Evolutionary conservation across 1,140 invertebrate species (phyloP).

Genomic region (Bradysia coprophila): DNA sequence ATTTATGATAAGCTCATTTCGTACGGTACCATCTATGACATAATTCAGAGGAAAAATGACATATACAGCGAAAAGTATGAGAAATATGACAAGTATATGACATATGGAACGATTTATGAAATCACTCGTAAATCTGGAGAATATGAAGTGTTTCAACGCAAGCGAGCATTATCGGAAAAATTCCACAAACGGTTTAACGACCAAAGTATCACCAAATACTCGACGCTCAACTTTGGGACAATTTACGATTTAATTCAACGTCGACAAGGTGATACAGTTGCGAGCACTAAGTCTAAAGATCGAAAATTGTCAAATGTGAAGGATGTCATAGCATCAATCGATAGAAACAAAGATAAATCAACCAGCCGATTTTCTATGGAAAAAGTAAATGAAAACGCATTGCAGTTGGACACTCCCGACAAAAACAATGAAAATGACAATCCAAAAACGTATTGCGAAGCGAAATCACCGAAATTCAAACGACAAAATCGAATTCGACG

Average conservation of each 20-base stretch:
- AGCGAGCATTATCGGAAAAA: constrained; percentile 4
- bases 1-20: constrained; percentile 25
- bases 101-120: constrained; percentile 24
- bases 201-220: neutral
- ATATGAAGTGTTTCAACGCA: constrained; percentile 2
- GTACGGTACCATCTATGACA: constrained; percentile 24
- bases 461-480: constrained; percentile 5
- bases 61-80: too few relatives aligned
- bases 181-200: neutral
- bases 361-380: constrained; percentile 20
- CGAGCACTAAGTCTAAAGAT: neutral
- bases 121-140: constrained; percentile 10
- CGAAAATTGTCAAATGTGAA: neutral
- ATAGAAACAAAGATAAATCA: neutral
- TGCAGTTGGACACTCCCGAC: neutral
- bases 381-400: constrained; percentile 10
- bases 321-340: too few relatives aligned
- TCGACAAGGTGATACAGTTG: constrained; percentile 9
- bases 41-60: constrained; percentile 16
- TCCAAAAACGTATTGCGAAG: neutral
- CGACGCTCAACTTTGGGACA: constrained; percentile 15
- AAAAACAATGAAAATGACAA: neutral
- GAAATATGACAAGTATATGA: constrained; percentile 24
- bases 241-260: constrained; percentile 23
- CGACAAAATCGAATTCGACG: constrained; percentile 19